Base-by-base conservation (phyloP, 2,888 invertebrate genomes). In the Lycocerus yunnanus region DNA sequence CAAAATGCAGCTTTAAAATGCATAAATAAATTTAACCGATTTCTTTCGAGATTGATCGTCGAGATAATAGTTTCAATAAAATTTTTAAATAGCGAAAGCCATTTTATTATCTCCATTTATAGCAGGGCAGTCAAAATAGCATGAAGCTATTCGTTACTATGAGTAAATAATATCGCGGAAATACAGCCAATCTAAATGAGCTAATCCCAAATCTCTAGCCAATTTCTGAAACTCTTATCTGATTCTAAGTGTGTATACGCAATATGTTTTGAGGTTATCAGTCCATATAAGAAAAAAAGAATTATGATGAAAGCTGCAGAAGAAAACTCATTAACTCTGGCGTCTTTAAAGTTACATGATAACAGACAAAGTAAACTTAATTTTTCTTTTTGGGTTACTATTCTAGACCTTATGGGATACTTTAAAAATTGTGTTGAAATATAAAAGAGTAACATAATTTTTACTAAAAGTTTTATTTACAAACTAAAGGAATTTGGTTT, bases 121-220 rank as follows among this genome's bases (percentile, higher is more conserved):
- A 43, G n/a, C 0, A n/a, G n/a, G n/a, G n/a, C 43, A 43, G 43
- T 43, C 43, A n/a, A 43, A 43, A 43, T 43, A n/a, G n/a, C 6
- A n/a, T 6, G 5, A 43, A 43, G 43, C 43, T n/a, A 43, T 43
- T 43, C 43, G n/a, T n/a, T 43, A 6, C 43, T 43, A 43, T 8
- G 43, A 63, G 61, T 63, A 63, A 63, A 63, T 63, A 63, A 63
- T 63, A 63, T 63, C 61, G 68, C 68, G 68, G 59, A 69, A 63
- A 72, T 73, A 74, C 68, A 74, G 73, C 70, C 76, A 75, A 78
- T 80, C 79, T 80, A 79, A 79, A 80, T 80, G 80, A 80, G 74
- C 75, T 75, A 77, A 77, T 76, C 79, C 78, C 76, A 78, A 78
- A 79, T 70, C 80, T 74, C 79, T 66, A 78, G 78, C 77, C 80